Base-by-base conservation (phyloP, 2,113 vertebrate genomes). In the Zosterops japonicus region DNA sequence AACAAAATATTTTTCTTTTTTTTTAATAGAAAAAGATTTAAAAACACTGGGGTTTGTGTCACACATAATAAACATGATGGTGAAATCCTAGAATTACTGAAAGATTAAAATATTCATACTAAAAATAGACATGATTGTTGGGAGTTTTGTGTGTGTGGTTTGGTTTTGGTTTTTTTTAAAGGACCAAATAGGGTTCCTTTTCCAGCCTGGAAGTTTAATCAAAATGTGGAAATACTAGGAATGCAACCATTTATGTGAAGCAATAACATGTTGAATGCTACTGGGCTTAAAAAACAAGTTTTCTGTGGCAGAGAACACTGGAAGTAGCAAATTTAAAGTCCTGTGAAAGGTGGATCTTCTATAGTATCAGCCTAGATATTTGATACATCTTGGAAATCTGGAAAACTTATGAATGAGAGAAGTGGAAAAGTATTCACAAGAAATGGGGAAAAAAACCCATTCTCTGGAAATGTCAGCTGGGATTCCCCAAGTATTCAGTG, bases 41-140 rank as follows among this genome's bases (percentile, higher is more conserved):
- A 50, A 36, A 50, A 0, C 6, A 3, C 7, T 28, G 5, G 3
- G 0, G 2, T 65, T 87, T 56, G 6, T 31, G 5, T 70, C 14
- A n/a, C 8, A 8, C 5, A 9, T 59, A 57, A 49, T 12, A 63
- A 68, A 44, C 5, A 18, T 6, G 17, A 49, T 42, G 24, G 11
- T 50, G 20, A 75, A 52, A 15, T 71, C 53, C 27, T 80, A 31
- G 7, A 75, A 88, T 22, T 41, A 50, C 21, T 67, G 11, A 7
- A 59, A 42, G 25, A 39, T 70, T 20, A 52, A 90, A 93, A 42
- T 50, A 83, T 27, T 83, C 27, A 8, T 69, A 21, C 20, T 35
- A 69, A 27, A 69, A 86, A 55, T 47, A 77, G 13, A 31, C 22
- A 25, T 55, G 56, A 11, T 9, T 24, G 3, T 70, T 29, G 29